Conservation (phyloP, 1,140 invertebrate species). For the Caligus rogercresseyi region DNA sequence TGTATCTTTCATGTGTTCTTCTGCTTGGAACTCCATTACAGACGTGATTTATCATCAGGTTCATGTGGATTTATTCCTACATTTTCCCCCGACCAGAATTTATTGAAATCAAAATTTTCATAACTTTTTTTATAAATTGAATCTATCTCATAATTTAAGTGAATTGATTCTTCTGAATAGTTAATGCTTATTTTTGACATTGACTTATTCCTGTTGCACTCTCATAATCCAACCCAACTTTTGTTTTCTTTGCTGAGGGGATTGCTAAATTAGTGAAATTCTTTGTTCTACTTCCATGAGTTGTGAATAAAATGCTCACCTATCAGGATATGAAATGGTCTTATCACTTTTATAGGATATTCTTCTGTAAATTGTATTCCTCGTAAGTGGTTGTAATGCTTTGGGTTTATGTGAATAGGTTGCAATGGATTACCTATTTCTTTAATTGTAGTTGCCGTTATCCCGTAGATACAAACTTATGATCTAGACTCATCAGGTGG, state of each 20-base stretch:
- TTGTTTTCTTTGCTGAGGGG: constrained; percentile 4
- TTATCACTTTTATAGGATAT: too few relatives aligned
- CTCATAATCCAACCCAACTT: background rate
- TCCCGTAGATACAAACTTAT: background rate
- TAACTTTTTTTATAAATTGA: background rate
- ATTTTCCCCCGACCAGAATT: constrained; percentile 7
- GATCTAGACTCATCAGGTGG: background rate
- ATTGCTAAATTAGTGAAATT: background rate
- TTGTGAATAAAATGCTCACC: constrained; percentile 2
- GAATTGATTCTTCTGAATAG: background rate
- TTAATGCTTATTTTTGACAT: background rate
- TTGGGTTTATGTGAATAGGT: background rate
- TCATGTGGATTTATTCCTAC: background rate
- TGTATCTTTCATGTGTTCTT: too few relatives aligned
- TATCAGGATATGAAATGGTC: too few relatives aligned
- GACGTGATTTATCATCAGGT: too few relatives aligned
- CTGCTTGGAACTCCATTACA: too few relatives aligned
- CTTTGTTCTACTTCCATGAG: constrained; percentile 1
- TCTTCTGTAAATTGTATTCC: background rate
- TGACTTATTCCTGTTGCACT: background rate
- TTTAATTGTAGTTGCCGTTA: background rate
- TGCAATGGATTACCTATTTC: background rate
- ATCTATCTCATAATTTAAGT: background rate
- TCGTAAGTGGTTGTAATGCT: background rate
- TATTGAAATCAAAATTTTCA: constrained; percentile 2